Percentiles rank a stretch among this genome's conserved stretches.
These are phyloP conservation scores for Spisula subtruncata DNA, from an alignment of 2,888 invertebrate species.

Conservation along the genomic window DNA sequence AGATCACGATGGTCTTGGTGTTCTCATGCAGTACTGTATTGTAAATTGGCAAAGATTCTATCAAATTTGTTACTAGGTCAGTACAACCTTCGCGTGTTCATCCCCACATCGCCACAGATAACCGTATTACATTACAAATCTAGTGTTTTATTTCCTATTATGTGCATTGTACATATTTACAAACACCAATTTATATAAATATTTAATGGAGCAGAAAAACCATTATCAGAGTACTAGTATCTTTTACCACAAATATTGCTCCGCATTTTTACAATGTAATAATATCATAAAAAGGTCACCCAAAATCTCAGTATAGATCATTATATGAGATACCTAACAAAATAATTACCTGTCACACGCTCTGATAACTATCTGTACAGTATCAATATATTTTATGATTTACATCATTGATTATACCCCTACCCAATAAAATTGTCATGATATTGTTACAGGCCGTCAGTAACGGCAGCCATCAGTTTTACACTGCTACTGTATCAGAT, in stretches of 20 bases:
- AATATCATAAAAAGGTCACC: background rate
- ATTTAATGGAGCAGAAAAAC: background rate
- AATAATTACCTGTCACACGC: slow-evolving; percentile 7
- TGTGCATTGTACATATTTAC: background rate
- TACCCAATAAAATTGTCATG: slow-evolving; percentile 23
- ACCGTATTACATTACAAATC: background rate
- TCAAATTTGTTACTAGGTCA: background rate
- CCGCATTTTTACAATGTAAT: background rate
- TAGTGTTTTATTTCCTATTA: background rate
- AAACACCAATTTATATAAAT: background rate
- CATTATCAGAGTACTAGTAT: slow-evolving; percentile 17
- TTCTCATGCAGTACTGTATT: too few relatives aligned
- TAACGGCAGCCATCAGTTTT: background rate
- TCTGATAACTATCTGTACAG: background rate
- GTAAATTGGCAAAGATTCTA: background rate
- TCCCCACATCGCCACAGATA: background rate
- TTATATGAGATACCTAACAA: background rate
- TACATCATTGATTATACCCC: slow-evolving; percentile 21
- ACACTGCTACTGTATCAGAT: background rate
- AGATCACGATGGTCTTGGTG: too few relatives aligned
- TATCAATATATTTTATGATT: slow-evolving; percentile 18
- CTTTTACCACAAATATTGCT: background rate
- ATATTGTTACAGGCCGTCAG: background rate
- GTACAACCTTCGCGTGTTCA: background rate
- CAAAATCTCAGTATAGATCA: background rate